phyloP scores from a whole-genome alignment of 1,140 invertebrate genomes.

The Leptinotarsa lineolata region DNA sequence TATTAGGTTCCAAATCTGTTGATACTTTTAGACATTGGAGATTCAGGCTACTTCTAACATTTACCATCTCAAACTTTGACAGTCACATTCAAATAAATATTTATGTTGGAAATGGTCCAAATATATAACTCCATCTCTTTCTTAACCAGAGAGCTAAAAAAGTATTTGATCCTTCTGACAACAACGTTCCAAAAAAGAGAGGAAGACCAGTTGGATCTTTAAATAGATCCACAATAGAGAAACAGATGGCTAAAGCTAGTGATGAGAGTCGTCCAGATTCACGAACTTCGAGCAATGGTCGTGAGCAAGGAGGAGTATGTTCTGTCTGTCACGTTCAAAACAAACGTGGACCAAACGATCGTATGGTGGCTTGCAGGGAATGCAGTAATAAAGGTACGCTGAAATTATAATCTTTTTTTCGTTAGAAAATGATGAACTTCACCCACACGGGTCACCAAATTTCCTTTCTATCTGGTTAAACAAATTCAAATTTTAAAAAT shows the following conservation, averaged over 20 bases:
- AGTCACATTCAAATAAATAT: too few relatives aligned
- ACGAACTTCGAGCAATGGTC: slow-evolving; percentile 55
- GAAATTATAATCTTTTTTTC: neutral
- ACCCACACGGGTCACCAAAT: too few relatives aligned
- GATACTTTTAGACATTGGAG: too few relatives aligned
- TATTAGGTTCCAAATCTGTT: too few relatives aligned
- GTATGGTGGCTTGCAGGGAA: slow-evolving; percentile 75
- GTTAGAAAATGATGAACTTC: too few relatives aligned
- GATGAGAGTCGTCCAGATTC: slow-evolving; percentile 53
- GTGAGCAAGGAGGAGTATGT: slow-evolving; percentile 62
- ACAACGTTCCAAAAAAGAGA: slow-evolving; percentile 69
- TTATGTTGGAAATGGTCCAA: neutral
- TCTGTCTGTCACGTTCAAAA: slow-evolving; percentile 63
- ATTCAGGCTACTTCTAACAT: too few relatives aligned
- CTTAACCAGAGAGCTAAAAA: slow-evolving; percentile 64
- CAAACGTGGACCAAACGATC: slow-evolving; percentile 65
- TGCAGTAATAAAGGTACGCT: slow-evolving; percentile 79
- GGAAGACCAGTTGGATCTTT: slow-evolving; percentile 65
- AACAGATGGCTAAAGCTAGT: slow-evolving; percentile 45
- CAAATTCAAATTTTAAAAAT: too few relatives aligned
- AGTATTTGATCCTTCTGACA: slow-evolving; percentile 80
- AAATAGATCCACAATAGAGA: slow-evolving; percentile 63
- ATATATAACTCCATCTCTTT: slow-evolving; percentile 10
- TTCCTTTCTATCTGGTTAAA: too few relatives aligned
- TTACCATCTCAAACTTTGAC: too few relatives aligned